Base-by-base conservation (phyloP, 2,888 invertebrate species). In the Artemia sinica region DNA sequence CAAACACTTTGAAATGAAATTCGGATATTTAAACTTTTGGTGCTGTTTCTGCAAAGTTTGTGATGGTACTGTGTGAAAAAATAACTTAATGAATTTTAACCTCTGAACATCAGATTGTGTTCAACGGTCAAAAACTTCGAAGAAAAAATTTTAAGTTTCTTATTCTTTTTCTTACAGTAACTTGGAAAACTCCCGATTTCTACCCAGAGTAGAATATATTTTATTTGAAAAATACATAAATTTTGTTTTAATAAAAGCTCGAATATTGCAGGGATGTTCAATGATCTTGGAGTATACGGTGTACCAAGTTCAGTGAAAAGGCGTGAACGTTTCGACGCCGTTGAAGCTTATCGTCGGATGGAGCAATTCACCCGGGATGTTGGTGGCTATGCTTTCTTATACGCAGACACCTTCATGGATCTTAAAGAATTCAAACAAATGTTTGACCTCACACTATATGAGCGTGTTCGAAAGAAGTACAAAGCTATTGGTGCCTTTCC, bases 341-440 rank as follows among this genome's bases (percentile, higher is more conserved):
- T 85, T 0, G 75, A 76, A 7, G 83, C 84, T 0, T 85, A 86
- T 85, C 77, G 85, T 72, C 80, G 80, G 66, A 86, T 86, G 86
- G 86, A 86, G 74, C 81, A 83, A 71, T 86, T 86, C 73, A 85
- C 85, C 0, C 78, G 84, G 66, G 82, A 85, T 50, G 82, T 85
- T 1, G 85, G 85, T 0, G 86, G 86, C 0, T 85, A 82, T 74
- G 84, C 85, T 5, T 86, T 86, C 75, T 75, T 86, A 28, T 86
- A 86, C 72, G 86, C 86, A 0, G 86, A 86, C 74, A 85, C 84
- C 63, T 86, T 85, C 73, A 86, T 86, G 86, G 82, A 80, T 0
- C 77, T 79, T 13, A 75, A 81, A 49, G 86, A 86, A 74, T 85
- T 86, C 74, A 82, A 83, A 72, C 79, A 81, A 73, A 86, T 86